Percentiles rank a stretch among this genome's conserved stretches.
Conservation (phyloP, 2,113 vertebrate species). For the Chaetura pelagica region DNA sequence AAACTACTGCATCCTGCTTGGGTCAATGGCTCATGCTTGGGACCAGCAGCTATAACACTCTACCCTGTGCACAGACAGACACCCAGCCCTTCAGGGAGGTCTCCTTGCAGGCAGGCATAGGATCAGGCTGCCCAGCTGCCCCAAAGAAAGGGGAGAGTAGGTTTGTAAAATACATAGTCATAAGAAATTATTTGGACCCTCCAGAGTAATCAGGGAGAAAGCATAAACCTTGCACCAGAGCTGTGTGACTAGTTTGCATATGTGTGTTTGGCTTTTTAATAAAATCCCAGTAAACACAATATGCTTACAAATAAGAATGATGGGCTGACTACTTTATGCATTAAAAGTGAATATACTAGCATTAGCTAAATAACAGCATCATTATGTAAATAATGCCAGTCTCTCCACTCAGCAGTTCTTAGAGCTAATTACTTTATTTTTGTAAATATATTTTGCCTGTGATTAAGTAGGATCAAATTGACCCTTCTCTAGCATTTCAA, state of each 20-base stretch:
- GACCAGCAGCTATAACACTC: background rate
- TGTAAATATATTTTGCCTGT: slow-evolving; percentile 37
- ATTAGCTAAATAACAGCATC: slow-evolving; percentile 15
- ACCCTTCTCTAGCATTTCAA: slow-evolving; percentile 38
- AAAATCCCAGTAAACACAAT: background rate
- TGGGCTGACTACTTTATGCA: background rate
- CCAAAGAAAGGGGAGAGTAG: background rate
- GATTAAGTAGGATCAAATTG: slow-evolving; percentile 48
- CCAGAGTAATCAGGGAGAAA: background rate
- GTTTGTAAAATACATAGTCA: background rate
- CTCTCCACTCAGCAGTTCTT: slow-evolving; percentile 44
- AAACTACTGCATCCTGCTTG: background rate
- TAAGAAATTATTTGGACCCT: background rate
- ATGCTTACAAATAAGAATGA: background rate
- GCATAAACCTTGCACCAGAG: background rate
- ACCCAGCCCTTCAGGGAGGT: background rate
- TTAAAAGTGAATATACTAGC: background rate
- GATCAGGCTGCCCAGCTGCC: background rate
- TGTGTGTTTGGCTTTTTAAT: background rate
- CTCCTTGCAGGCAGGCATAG: background rate
- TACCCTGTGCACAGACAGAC: background rate
- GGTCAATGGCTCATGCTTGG: accelerated
- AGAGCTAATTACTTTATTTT: slow-evolving; percentile 17
- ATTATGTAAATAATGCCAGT: slow-evolving; percentile 54
- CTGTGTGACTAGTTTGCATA: background rate